Evolutionary conservation across 2,797 vertebrate genomes (phyloP).

Genomic region (Macropodus opercularis): DNA sequence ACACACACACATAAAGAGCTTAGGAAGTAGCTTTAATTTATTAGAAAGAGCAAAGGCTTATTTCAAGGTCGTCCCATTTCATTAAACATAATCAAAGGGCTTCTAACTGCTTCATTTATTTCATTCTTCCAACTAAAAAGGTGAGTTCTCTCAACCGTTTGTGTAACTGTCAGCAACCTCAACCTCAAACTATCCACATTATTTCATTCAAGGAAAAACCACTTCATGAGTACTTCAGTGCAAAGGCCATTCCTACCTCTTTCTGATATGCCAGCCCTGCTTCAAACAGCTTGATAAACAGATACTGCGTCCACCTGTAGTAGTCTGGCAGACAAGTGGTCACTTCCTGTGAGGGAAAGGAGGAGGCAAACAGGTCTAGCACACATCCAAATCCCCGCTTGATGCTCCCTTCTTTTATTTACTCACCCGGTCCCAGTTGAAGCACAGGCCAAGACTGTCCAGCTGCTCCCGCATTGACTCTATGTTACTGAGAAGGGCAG

Average conservation of each 20-base stretch:
- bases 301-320: slow-evolving; percentile 96
- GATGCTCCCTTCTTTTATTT: slow-evolving; percentile 8
- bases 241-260: slow-evolving; percentile 84
- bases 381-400: not conserved
- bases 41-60: slow-evolving; percentile 32
- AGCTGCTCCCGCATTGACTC: slow-evolving; percentile 92
- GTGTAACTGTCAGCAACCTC: slow-evolving; percentile 19
- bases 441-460: slow-evolving; percentile 90
- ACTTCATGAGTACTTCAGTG: slow-evolving; percentile 5
- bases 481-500: slow-evolving; percentile 86
- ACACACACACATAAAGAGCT: slow-evolving; percentile 27
- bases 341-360: slow-evolving; percentile 85
- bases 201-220: slow-evolving; percentile 24
- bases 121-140: slow-evolving; percentile 10
- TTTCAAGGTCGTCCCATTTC: slow-evolving; percentile 53
- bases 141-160: slow-evolving; percentile 39
- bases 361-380: not conserved
- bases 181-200: slow-evolving; percentile 23
- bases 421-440: slow-evolving; percentile 92
- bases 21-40: slow-evolving; percentile 41
- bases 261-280: slow-evolving; percentile 95
- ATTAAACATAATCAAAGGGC: slow-evolving; percentile 48
- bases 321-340: slow-evolving; percentile 94
- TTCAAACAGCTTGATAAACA: slow-evolving; percentile 93
- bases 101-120: slow-evolving; percentile 26